phyloP scores from a whole-genome alignment of 2,113 vertebrate species.

The Crotalus horridus region DNA sequence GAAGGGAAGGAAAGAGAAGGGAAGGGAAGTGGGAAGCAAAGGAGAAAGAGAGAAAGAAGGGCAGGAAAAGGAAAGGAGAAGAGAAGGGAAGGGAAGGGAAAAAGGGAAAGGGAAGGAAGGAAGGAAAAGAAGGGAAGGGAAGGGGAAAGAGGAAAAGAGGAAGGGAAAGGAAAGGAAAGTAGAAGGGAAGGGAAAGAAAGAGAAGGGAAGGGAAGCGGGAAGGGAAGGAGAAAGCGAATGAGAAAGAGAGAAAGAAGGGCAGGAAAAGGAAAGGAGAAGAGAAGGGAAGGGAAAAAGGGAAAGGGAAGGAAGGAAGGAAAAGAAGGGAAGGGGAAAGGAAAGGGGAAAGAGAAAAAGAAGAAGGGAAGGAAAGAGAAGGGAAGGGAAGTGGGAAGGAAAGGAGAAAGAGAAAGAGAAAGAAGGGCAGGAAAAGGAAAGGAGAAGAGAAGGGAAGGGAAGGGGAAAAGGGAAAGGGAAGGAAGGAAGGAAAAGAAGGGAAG shows the following conservation, averaged over 20 bases:
- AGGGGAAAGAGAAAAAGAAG: no score
- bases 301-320: no score
- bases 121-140: no score
- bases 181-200: no score
- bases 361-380: accelerated
- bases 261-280: not conserved
- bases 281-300: no score
- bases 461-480: accelerated
- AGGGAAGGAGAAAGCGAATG: no score
- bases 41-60: no score
- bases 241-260: not conserved
- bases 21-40: accelerated
- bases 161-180: no score
- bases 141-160: accelerated
- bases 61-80: accelerated
- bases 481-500: no score
- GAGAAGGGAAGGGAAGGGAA: accelerated
- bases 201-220: no score
- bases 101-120: accelerated
- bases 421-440: accelerated
- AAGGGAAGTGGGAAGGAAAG: no score
- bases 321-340: accelerated
- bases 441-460: accelerated
- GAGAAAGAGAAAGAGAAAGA: no score
- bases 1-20: accelerated